Base-by-base conservation (phyloP, 2,113 vertebrate species). In the Percopsis transmontana region DNA sequence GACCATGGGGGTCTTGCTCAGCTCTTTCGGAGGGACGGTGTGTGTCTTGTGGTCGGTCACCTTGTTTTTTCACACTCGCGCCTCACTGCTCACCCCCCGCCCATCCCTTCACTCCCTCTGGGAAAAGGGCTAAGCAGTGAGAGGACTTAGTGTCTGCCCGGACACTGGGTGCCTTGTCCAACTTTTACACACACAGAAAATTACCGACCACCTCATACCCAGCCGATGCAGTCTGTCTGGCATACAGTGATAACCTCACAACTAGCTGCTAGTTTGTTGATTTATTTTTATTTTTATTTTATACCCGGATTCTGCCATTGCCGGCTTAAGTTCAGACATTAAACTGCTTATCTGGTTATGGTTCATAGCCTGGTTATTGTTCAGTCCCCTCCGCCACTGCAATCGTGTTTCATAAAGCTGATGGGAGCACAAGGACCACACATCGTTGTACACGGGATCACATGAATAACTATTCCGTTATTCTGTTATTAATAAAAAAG, bases 91-190 rank as follows among this genome's bases (percentile, higher is more conserved):
- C 64, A 44, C 77, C 74, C 40, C 40, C 20, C 33, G 20, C 44
- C 18, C 57, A 70, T 40, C 51, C 3, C 62, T 27, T 45, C 66
- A 54, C 58, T 24, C 38, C 63, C 59, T 56, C 47, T 38, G 27
- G 51, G 70, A 39, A 67, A 58, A 41, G 12, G 62, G 50, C 48
- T 63, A 39, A 16, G 68, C 73, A 74, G 67, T 86, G 80, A 84
- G 86, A 82, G 83, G 77, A 76, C 55, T 51, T 77, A 82, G 79
- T 89, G 85, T 90, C 57, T 38, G 57, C 40, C 2, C 0, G 69
- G 58, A 89, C 88, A 90, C 81, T 80, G 73, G 14, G 40, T 10
- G 23, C 38, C 82, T 90, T 88, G 86, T 90, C 39, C 65, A 62
- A 13, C 58, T 60, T 58, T 47, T 18, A 18, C 62, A 65, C 20